Evolutionary conservation across 2,888 invertebrate genomes (phyloP).

Genomic region (Hetaerina titia): DNA sequence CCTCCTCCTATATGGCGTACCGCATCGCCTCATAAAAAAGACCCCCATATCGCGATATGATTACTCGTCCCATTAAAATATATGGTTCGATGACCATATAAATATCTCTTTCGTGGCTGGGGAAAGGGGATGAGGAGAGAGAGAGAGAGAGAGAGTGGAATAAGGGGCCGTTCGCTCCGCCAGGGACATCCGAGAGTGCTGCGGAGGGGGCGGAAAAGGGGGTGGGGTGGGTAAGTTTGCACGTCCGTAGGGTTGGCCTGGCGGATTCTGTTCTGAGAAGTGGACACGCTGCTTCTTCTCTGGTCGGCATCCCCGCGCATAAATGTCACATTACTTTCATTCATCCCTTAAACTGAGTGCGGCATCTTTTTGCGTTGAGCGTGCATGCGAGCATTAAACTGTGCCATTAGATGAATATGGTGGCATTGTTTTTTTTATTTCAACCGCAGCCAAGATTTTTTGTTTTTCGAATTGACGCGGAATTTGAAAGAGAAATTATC

Average conservation of each 20-base stretch:
- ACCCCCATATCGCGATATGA: constrained; percentile 17
- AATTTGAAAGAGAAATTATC: too few species aligned
- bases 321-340: not conserved
- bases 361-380: not conserved
- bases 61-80: constrained; percentile 46
- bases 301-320: not conserved
- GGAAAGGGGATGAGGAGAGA: not conserved
- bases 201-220: not conserved
- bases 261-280: not conserved
- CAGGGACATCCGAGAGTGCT: not conserved
- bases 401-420: not conserved
- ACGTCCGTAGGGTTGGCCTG: not conserved
- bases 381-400: not conserved
- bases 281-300: not conserved
- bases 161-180: not conserved
- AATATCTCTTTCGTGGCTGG: constrained; percentile 19
- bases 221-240: not conserved
- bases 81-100: constrained; percentile 60
- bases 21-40: not conserved
- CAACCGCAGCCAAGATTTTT: too few species aligned
- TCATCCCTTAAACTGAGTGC: not conserved
- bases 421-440: not conserved
- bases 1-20: not conserved
- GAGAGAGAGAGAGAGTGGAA: not conserved
- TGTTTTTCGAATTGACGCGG: too few species aligned